These are phyloP conservation scores for Hirtodrosophila trivittata DNA, from an alignment of 2,888 invertebrate species.

Conservation along the genomic window DNA sequence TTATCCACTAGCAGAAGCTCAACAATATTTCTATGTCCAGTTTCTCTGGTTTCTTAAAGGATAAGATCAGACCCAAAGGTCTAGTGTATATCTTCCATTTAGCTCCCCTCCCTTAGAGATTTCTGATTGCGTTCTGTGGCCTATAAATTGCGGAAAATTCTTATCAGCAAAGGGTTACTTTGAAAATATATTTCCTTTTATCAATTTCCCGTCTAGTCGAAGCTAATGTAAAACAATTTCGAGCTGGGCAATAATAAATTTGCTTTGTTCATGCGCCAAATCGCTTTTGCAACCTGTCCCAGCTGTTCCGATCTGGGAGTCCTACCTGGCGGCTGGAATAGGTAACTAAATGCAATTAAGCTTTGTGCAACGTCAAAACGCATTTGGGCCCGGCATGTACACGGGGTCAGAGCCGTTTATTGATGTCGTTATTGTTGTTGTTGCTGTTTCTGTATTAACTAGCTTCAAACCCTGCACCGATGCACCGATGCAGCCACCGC, in stretches of 20 bases:
- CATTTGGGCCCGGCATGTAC: conserved; percentile 53
- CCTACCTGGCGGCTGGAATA: conserved; percentile 7
- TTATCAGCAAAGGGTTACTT: no score
- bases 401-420: conserved; percentile 55
- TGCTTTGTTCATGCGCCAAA: conserved; percentile 40
- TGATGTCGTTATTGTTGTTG: conserved; percentile 55
- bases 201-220: conserved; percentile 20
- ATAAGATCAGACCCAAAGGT: no score
- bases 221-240: conserved; percentile 44
- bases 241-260: conserved; percentile 48
- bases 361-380: conserved; percentile 65
- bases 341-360: conserved; percentile 70
- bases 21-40: no score
- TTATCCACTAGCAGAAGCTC: no score
- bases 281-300: conserved; percentile 40
- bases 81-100: no score
- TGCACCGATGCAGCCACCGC: no score
- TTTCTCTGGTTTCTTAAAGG: no score
- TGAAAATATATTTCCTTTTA: conserved; percentile 1
- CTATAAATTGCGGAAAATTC: no score
- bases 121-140: conserved; percentile 2
- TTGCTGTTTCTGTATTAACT: conserved; percentile 65
- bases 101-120: no score
- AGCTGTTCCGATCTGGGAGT: conserved; percentile 43
- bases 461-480: conserved; percentile 29